These are phyloP conservation scores for Cichlasoma orientale DNA, from an alignment of 2,797 vertebrate genomes.

Conservation along the genomic window DNA sequence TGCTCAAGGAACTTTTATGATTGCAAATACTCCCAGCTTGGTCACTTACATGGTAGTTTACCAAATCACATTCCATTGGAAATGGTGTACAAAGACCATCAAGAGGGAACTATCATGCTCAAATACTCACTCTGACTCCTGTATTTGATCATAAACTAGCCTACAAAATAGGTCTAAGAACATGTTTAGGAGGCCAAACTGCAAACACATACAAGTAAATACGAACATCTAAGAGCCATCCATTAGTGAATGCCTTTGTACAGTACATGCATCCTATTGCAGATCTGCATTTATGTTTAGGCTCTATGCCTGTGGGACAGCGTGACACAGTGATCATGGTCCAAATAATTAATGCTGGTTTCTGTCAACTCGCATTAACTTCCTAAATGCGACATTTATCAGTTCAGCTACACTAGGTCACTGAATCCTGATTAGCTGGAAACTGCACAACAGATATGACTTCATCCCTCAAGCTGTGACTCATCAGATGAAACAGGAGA, in stretches of 20 bases:
- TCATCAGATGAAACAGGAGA: constrained; percentile 22
- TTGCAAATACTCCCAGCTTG: not conserved
- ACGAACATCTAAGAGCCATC: constrained; percentile 16
- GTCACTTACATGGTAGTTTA: not conserved
- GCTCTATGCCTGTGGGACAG: constrained; percentile 47
- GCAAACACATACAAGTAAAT: not conserved
- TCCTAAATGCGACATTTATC: constrained; percentile 54
- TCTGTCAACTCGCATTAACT: constrained; percentile 67
- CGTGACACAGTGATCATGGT: constrained; percentile 52
- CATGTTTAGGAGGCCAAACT: not conserved
- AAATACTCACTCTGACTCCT: not conserved
- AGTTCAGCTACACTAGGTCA: constrained; percentile 52
- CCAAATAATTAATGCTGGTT: constrained; percentile 60
- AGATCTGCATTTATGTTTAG: constrained; percentile 19
- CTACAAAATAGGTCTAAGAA: not conserved
- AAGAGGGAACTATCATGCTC: not conserved
- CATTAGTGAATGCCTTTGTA: not conserved
- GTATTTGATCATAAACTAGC: not conserved
- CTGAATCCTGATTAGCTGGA: constrained; percentile 62
- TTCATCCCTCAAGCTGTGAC: constrained; percentile 14
- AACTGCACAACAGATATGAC: constrained; percentile 29
- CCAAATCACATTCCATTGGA: not conserved
- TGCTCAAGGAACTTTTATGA: not conserved
- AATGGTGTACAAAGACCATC: not conserved
- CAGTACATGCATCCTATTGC: constrained; percentile 1